These are phyloP conservation scores for Lysiphlebus fabarum DNA, from an alignment of 1,140 invertebrate genomes.

Conservation along the genomic window DNA sequence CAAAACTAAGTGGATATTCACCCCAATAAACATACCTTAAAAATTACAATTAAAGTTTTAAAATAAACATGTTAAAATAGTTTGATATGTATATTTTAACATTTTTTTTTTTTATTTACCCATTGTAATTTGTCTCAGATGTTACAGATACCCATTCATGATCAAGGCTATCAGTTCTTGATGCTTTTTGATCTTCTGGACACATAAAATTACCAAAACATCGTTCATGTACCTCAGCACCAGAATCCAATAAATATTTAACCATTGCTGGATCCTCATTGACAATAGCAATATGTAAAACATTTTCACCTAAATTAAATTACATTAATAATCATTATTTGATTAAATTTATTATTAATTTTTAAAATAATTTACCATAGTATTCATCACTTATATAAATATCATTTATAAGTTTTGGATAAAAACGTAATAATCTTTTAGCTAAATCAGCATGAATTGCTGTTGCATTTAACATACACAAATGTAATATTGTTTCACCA, in stretches of 20 bases:
- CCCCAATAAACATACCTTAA: conserved; percentile 95
- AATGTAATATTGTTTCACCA: conserved; percentile 90
- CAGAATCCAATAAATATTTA: conserved; percentile 89
- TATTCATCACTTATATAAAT: conserved; percentile 96
- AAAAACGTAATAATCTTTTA: conserved; percentile 85
- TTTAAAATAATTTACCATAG: conserved; percentile 67
- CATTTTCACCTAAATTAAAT: conserved; percentile 71
- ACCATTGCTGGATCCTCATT: conserved; percentile 98
- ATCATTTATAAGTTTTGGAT: conserved; percentile 93
- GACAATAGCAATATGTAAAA: conserved; percentile 94
- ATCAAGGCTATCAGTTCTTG: conserved; percentile 79
- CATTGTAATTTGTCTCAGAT: conserved; percentile 88
- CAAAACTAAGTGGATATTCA: conserved; percentile 94
- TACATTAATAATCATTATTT: not conserved
- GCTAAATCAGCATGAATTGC: conserved; percentile 89
- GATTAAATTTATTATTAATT: not conserved
- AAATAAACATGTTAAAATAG: conserved; percentile 21
- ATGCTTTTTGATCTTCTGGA: conserved; percentile 94
- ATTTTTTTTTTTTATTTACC: no score
- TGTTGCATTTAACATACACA: conserved; percentile 89
- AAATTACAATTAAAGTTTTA: conserved; percentile 5
- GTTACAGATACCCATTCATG: conserved; percentile 89
- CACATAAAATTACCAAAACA: conserved; percentile 96
- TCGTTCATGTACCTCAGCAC: conserved; percentile 85
- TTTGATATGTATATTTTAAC: no score